Conservation (phyloP, 2,797 vertebrate genomes). For the Scolopax rusticola region DNA sequence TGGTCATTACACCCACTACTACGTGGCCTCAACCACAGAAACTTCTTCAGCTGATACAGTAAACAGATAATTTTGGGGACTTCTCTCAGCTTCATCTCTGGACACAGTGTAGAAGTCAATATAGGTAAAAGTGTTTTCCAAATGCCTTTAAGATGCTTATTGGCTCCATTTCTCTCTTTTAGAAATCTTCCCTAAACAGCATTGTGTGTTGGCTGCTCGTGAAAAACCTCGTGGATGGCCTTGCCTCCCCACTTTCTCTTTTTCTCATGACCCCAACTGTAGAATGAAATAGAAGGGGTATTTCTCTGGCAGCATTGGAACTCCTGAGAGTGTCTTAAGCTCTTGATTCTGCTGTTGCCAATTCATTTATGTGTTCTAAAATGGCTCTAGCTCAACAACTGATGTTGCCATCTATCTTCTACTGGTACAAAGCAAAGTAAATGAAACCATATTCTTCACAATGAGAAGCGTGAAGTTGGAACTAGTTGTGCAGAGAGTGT, state of each 20-base stretch:
- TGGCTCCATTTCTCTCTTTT: background rate
- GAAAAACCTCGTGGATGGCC: background rate
- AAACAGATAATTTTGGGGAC: background rate
- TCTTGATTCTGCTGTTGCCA: background rate
- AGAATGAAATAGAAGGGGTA: background rate
- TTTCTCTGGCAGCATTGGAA: background rate
- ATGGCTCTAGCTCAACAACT: background rate
- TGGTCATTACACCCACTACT: background rate
- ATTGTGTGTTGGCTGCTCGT: background rate
- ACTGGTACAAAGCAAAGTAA: background rate
- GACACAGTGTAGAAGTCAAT: background rate
- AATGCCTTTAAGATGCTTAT: background rate
- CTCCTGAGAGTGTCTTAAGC: background rate
- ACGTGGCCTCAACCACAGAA: background rate
- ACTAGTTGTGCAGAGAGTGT: background rate
- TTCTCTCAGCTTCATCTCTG: background rate
- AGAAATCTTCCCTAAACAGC: background rate
- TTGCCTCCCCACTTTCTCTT: background rate
- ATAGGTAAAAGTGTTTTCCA: background rate
- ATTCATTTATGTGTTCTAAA: background rate
- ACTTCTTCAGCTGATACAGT: background rate
- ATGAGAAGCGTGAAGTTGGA: background rate
- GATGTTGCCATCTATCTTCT: background rate
- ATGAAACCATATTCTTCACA: background rate
- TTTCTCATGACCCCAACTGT: accelerated